These are phyloP conservation scores for Sitta europaea DNA, from an alignment of 2,113 vertebrate genomes.

Conservation along the genomic window DNA sequence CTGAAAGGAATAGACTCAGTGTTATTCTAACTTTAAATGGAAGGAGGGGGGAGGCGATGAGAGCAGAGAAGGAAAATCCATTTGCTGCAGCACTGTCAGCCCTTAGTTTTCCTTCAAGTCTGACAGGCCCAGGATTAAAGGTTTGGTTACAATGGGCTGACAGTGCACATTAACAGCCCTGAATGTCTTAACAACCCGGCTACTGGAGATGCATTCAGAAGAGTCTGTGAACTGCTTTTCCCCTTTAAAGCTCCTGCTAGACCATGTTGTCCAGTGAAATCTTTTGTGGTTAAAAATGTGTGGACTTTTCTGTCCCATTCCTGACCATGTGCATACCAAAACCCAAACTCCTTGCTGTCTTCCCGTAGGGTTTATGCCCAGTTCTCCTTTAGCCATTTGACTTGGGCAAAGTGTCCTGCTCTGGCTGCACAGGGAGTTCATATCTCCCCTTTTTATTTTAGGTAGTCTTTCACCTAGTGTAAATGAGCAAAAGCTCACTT, in stretches of 20 bases:
- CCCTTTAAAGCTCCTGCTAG: conserved; percentile 62
- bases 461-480: background rate
- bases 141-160: conserved; percentile 59
- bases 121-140: conserved; percentile 59
- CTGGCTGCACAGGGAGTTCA: background rate
- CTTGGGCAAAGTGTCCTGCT: background rate
- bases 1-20: conserved; percentile 37
- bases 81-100: conserved; percentile 32
- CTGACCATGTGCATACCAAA: background rate
- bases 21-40: conserved; percentile 46
- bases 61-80: conserved; percentile 55
- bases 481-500: background rate
- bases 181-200: conserved; percentile 70
- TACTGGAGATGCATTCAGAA: conserved; percentile 62
- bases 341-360: background rate
- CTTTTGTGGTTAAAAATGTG: conserved; percentile 50
- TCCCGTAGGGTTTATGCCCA: background rate
- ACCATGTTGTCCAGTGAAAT: conserved; percentile 38
- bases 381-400: background rate
- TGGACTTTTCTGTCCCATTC: conserved; percentile 21
- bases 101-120: conserved; percentile 48
- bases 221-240: conserved; percentile 67
- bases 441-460: background rate
- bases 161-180: conserved; percentile 63
- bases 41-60: conserved; percentile 30